Conservation (phyloP, 2,888 invertebrate genomes). For the Laspeyria flexula region DNA sequence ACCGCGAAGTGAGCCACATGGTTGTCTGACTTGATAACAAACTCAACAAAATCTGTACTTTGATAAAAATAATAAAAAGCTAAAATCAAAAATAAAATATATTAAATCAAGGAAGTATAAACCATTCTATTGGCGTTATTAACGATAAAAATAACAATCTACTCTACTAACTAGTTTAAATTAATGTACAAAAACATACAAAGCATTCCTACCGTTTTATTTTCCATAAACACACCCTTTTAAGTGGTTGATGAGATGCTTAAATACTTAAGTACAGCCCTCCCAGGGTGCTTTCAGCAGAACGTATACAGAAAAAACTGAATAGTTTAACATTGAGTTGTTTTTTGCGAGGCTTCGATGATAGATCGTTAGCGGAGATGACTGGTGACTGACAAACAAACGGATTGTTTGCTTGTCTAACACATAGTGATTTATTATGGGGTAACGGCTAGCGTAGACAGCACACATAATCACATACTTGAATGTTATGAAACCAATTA, state of each 20-base stretch:
- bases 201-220: slow-evolving; percentile 14
- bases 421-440: slow-evolving; percentile 69
- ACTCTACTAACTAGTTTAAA: slow-evolving; percentile 8
- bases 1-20: too few species aligned
- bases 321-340: slow-evolving; percentile 53
- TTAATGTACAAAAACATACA: slow-evolving; percentile 26
- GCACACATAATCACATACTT: slow-evolving; percentile 34
- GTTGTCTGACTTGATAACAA: too few species aligned
- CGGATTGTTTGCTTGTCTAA: slow-evolving; percentile 70
- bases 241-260: slow-evolving; percentile 59
- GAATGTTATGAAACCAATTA: slow-evolving; percentile 41
- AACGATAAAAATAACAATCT: slow-evolving; percentile 3
- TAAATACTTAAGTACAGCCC: slow-evolving; percentile 43
- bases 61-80: too few species aligned
- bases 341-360: slow-evolving; percentile 67
- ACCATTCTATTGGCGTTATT: slow-evolving; percentile 7
- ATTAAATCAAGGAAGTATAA: too few species aligned
- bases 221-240: slow-evolving; percentile 35
- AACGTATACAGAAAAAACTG: slow-evolving; percentile 54
- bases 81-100: not conserved
- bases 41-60: too few species aligned
- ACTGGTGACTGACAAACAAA: slow-evolving; percentile 72
- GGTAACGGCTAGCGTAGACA: slow-evolving; percentile 32
- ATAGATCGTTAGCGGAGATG: slow-evolving; percentile 68
- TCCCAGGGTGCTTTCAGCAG: slow-evolving; percentile 63